Base-by-base conservation (phyloP, 2,113 vertebrate species). In the Pogonocichla stellata region DNA sequence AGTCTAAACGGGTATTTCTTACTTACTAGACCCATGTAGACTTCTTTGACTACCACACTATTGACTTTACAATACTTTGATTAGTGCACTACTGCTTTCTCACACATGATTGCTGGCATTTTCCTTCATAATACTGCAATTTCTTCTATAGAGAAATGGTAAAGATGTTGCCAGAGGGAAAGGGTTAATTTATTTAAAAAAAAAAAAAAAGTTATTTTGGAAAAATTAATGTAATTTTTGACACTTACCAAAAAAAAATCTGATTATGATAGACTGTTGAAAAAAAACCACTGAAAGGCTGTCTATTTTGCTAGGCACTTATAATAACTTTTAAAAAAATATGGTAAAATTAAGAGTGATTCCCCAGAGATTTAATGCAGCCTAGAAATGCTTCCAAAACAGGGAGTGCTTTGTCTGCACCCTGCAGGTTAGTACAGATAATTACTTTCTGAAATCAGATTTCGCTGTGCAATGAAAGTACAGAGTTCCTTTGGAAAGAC, bases 1-100 rank as follows among this genome's bases (percentile, higher is more conserved):
- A 96, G 79, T 92, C 80, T 93, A 96, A 97, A 96, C 25, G 95
- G 11, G 4, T 48, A 73, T 47, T 65, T 74, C 29, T 65, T 65
- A 34, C 19, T 13, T 12, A 87, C 19, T 17, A 88, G 70, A 86
- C 36, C 34, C 40, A 96, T 47, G 22, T 15, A 87, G 53, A 79
- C 38, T 51, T 90, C 42, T 80, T 66, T 77, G 33, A 92, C 43
- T 72, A 24, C 34, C 50, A 62, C 19, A 20, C 18, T 87, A 8
- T n/a, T 87, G 64, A 51, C 16, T 80, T 91, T 43, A 47, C 22
- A 94, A 7, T 81, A 69, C 23, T 79, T 72, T 78, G 26, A 92
- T 65, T 54, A 67, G 38, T 14, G 31, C 14, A 42, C 24, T 86
- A 28, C 12, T 66, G 17, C 31, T 82, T 87, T 87, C 18, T 64